Percentiles rank a stretch among this genome's conserved stretches.
Evolutionary conservation across 2,797 vertebrate genomes (phyloP).

Genomic region (Enteromius paludinosus): DNA sequence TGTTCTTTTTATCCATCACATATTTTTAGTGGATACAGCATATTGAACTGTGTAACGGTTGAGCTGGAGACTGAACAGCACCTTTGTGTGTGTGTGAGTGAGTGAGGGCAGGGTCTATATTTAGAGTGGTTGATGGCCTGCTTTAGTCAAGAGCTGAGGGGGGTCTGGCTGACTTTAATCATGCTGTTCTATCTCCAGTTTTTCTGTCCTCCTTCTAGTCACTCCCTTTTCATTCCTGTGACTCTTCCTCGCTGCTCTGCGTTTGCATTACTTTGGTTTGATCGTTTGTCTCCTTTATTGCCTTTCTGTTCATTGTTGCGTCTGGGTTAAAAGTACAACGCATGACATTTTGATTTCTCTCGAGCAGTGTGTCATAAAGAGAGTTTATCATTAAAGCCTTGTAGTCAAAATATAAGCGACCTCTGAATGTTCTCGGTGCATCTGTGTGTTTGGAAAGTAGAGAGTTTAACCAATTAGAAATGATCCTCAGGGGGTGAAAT

Average conservation of each 20-base stretch:
- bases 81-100: constrained; percentile 37
- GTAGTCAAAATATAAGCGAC: constrained; percentile 12
- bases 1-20: constrained; percentile 15
- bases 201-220: constrained; percentile 46
- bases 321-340: constrained; percentile 15
- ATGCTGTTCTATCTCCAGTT: constrained; percentile 49
- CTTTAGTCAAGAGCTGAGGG: constrained; percentile 42
- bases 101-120: constrained; percentile 50
- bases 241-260: neutral
- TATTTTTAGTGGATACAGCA: constrained; percentile 19
- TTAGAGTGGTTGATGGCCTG: constrained; percentile 43
- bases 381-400: neutral
- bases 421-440: neutral
- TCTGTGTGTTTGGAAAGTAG: neutral
- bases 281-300: neutral
- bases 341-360: constrained; percentile 12
- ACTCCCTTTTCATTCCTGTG: constrained; percentile 19
- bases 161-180: constrained; percentile 52
- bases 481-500: neutral
- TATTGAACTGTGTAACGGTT: constrained; percentile 24
- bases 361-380: neutral
- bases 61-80: constrained; percentile 33
- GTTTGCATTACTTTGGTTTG: neutral
- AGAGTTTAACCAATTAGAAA: constrained; percentile 1
- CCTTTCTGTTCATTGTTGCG: neutral